phyloP scores from a whole-genome alignment of 2,888 invertebrate genomes.

The Tortrix viridana region DNA sequence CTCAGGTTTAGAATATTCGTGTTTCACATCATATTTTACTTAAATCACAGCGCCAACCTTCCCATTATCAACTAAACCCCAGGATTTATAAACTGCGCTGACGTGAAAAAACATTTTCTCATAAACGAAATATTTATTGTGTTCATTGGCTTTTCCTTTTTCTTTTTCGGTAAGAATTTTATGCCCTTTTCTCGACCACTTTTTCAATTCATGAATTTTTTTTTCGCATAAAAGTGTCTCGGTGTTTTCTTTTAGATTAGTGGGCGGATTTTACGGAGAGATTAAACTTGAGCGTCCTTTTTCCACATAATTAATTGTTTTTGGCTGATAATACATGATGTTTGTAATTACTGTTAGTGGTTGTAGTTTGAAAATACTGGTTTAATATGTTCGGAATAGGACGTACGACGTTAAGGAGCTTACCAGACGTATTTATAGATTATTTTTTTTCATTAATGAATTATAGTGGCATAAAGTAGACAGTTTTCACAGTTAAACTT shows the following conservation, averaged over 20 bases:
- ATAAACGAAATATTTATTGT: slow-evolving; percentile 32
- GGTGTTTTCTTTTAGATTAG: slow-evolving; percentile 14
- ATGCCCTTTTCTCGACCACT: slow-evolving; percentile 24
- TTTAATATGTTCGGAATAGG: neutral
- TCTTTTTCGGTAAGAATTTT: slow-evolving; percentile 26
- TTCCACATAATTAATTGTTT: slow-evolving; percentile 9
- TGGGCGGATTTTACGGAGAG: slow-evolving; percentile 2
- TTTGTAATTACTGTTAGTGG: neutral
- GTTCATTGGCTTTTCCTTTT: slow-evolving; percentile 24
- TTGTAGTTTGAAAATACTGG: neutral
- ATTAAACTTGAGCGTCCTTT: slow-evolving; percentile 10
- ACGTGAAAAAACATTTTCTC: slow-evolving; percentile 27
- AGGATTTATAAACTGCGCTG: slow-evolving; percentile 15
- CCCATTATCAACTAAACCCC: slow-evolving; percentile 11
- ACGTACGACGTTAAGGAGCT: too few relatives aligned
- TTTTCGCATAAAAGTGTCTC: slow-evolving; percentile 21
- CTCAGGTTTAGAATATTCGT: too few relatives aligned
- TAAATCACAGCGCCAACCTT: slow-evolving; percentile 8
- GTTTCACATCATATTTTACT: neutral
- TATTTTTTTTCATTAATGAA: too few relatives aligned
- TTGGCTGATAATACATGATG: neutral
- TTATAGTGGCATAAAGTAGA: too few relatives aligned
- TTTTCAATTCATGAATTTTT: slow-evolving; percentile 27
- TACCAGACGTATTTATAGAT: too few relatives aligned
- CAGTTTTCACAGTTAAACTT: too few relatives aligned